These are phyloP conservation scores for Archivesica marissinica DNA, from an alignment of 1,140 invertebrate species.

Conservation along the genomic window DNA sequence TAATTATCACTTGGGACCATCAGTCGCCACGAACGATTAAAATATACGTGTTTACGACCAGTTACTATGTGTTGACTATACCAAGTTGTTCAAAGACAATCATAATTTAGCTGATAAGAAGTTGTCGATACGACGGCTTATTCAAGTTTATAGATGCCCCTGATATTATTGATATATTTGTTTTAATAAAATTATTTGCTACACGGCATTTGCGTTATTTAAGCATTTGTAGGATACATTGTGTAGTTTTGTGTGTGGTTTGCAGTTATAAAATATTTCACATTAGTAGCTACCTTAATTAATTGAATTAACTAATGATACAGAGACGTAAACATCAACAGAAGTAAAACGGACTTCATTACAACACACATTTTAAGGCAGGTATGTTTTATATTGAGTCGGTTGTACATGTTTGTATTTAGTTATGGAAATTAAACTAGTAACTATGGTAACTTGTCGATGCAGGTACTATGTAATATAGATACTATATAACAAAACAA, in stretches of 20 bases:
- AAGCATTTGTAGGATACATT: too few relatives aligned
- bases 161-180: background rate
- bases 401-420: too few relatives aligned
- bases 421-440: too few relatives aligned
- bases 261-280: too few relatives aligned
- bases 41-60: background rate
- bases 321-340: too few relatives aligned
- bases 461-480: too few relatives aligned
- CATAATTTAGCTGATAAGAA: background rate
- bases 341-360: background rate
- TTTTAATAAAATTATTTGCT: slow-evolving; percentile 9
- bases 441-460: too few relatives aligned
- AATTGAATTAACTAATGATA: too few relatives aligned
- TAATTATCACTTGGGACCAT: background rate
- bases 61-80: slow-evolving; percentile 36
- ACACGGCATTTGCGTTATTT: background rate
- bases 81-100: background rate
- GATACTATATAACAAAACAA: too few relatives aligned
- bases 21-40: background rate
- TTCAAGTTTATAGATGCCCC: background rate
- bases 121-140: background rate
- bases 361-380: background rate
- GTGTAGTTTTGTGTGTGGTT: too few relatives aligned
- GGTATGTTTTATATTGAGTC: too few relatives aligned
- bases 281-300: too few relatives aligned